These are phyloP conservation scores for Agrilus cyanescens DNA, from an alignment of 2,888 invertebrate genomes.

Conservation along the genomic window DNA sequence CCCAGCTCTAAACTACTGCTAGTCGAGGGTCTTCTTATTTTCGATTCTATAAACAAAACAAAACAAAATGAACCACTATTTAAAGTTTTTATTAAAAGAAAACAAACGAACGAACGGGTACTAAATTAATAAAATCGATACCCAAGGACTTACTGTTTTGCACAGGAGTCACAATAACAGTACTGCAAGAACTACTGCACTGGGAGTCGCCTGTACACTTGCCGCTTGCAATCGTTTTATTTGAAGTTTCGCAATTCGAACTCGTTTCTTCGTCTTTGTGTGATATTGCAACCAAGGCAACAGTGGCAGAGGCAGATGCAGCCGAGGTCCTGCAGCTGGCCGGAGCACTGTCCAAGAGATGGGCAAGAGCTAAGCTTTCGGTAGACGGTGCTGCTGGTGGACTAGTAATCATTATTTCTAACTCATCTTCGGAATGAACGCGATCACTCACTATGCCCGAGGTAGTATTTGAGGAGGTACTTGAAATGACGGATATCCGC, in stretches of 20 bases:
- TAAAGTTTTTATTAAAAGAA: background rate
- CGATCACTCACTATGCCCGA: constrained; percentile 94
- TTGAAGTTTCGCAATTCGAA: constrained; percentile 42
- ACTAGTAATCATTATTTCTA: constrained; percentile 76
- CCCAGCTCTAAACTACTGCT: constrained; percentile 74
- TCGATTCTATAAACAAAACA: constrained; percentile 27
- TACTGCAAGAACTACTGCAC: constrained; percentile 78
- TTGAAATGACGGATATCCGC: constrained; percentile 58
- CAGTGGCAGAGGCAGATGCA: constrained; percentile 31
- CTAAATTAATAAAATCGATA: constrained; percentile 5
- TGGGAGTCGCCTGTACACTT: constrained; percentile 61
- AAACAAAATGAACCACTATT: background rate
- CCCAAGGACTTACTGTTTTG: constrained; percentile 30
- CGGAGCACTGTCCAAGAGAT: constrained; percentile 55
- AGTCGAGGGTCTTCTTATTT: constrained; percentile 56
- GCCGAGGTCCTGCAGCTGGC: constrained; percentile 46
- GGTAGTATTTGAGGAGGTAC: constrained; percentile 92
- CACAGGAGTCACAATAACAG: constrained; percentile 60
- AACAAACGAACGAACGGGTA: background rate
- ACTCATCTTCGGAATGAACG: constrained; percentile 88
- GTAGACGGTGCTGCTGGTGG: constrained; percentile 77
- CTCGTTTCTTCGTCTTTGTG: constrained; percentile 30
- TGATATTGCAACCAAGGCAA: constrained; percentile 34
- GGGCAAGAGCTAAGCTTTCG: constrained; percentile 71
- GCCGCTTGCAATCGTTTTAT: constrained; percentile 39